phyloP scores from a whole-genome alignment of 2,113 vertebrate species.

The Sapayoa aenigma region DNA sequence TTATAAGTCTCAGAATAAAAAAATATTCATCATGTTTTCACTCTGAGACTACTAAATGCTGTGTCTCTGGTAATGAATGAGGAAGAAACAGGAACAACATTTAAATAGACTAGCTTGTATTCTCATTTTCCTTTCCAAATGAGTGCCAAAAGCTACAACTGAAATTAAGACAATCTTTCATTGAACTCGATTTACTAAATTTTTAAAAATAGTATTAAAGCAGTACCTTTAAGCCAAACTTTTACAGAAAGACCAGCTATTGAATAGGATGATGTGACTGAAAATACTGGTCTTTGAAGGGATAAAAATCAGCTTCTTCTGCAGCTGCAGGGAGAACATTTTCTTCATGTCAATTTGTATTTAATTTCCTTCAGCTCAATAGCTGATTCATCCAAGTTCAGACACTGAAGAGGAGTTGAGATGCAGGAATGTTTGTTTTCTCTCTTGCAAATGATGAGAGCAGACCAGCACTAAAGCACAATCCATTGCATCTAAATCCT shows the following conservation, averaged over 20 bases:
- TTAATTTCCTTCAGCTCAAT: conserved; percentile 29
- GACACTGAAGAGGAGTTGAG: conserved; percentile 1
- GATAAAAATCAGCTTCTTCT: background rate
- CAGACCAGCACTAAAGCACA: background rate
- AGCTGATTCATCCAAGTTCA: conserved; percentile 36
- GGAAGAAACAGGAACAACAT: background rate
- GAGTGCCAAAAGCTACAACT: background rate
- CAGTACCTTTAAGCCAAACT: background rate
- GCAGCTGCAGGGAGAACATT: conserved; percentile 34
- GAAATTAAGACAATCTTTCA: background rate
- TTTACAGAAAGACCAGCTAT: background rate
- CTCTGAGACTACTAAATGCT: background rate
- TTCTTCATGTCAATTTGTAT: conserved; percentile 40
- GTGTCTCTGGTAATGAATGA: background rate
- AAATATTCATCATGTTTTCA: background rate
- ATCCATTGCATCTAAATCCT: background rate
- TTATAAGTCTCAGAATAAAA: background rate
- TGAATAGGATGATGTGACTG: background rate
- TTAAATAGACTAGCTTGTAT: background rate
- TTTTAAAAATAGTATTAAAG: background rate
- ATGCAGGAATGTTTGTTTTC: conserved; percentile 24
- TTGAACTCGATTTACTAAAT: background rate
- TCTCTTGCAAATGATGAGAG: background rate
- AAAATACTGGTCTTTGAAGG: background rate
- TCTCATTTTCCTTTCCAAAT: background rate